A percentile compares a stretch with the other conserved stretches of the same genome.
phyloP scores from a whole-genome alignment of 2,888 invertebrate species.

The Escarpia spicata region DNA sequence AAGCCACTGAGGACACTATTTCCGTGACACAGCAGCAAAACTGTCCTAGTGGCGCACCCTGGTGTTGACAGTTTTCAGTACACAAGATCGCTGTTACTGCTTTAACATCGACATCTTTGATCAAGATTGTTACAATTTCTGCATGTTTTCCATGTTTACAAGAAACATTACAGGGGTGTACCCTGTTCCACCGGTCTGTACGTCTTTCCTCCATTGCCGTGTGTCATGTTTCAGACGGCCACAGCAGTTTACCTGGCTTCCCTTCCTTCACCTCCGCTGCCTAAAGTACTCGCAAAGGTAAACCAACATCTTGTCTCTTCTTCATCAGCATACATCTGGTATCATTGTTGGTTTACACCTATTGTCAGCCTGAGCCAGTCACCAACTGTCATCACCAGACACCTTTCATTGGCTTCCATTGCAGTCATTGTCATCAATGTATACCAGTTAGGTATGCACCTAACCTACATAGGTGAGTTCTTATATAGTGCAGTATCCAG shows the following conservation, averaged over 20 bases:
- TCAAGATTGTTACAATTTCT: too few relatives aligned
- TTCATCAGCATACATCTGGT: not conserved
- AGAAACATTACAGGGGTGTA: too few relatives aligned
- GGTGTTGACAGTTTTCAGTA: too few relatives aligned
- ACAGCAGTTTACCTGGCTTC: constrained; percentile 84
- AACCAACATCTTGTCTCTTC: constrained; percentile 26
- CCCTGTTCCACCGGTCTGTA: too few relatives aligned
- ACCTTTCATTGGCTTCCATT: not conserved
- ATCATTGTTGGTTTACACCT: not conserved
- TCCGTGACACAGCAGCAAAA: too few relatives aligned
- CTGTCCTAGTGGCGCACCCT: too few relatives aligned
- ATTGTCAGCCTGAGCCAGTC: not conserved
- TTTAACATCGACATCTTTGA: too few relatives aligned
- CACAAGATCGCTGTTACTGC: too few relatives aligned
- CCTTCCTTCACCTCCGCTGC: constrained; percentile 79
- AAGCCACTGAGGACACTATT: too few relatives aligned
- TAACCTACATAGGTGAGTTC: too few relatives aligned
- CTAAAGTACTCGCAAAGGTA: constrained; percentile 71
- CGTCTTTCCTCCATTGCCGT: not conserved
- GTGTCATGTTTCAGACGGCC: constrained; percentile 51
- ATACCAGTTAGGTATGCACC: not conserved
- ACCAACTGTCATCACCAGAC: not conserved
- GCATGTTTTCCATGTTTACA: too few relatives aligned
- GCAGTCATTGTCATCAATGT: not conserved
- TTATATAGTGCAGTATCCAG: too few relatives aligned